Conservation (phyloP, 2,113 vertebrate species). For the Halichoerus grypus region DNA sequence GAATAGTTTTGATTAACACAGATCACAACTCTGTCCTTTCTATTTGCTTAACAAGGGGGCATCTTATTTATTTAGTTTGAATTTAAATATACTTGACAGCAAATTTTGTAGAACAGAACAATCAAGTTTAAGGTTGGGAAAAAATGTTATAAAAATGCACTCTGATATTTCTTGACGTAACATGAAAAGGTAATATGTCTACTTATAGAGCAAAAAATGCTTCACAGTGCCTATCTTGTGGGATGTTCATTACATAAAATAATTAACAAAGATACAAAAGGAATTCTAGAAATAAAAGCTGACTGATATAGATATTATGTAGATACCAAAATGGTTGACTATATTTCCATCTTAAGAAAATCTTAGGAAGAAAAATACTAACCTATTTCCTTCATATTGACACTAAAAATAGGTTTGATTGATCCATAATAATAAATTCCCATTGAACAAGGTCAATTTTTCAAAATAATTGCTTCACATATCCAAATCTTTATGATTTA, state of each 20-base stretch:
- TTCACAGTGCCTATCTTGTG: background rate
- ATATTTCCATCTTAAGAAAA: background rate
- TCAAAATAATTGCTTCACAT: background rate
- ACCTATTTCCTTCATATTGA: background rate
- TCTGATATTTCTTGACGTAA: background rate
- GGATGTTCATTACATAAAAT: background rate
- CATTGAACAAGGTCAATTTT: background rate
- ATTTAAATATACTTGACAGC: background rate
- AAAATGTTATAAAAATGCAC: background rate
- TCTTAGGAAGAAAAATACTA: background rate
- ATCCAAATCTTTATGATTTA: background rate
- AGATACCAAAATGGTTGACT: background rate
- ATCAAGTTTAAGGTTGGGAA: background rate
- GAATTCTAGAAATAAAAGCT: conserved; percentile 3
- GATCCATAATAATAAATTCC: background rate
- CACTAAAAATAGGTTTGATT: background rate
- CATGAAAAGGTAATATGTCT: background rate
- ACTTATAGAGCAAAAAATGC: background rate
- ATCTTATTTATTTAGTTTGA: background rate
- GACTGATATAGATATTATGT: background rate
- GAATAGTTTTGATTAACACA: background rate
- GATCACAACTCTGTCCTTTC: background rate
- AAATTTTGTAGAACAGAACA: conserved; percentile 22
- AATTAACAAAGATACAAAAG: conserved; percentile 19
- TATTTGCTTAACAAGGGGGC: background rate